Conservation (phyloP, 1,140 invertebrate species). For the Dinoponera quadriceps region DNA sequence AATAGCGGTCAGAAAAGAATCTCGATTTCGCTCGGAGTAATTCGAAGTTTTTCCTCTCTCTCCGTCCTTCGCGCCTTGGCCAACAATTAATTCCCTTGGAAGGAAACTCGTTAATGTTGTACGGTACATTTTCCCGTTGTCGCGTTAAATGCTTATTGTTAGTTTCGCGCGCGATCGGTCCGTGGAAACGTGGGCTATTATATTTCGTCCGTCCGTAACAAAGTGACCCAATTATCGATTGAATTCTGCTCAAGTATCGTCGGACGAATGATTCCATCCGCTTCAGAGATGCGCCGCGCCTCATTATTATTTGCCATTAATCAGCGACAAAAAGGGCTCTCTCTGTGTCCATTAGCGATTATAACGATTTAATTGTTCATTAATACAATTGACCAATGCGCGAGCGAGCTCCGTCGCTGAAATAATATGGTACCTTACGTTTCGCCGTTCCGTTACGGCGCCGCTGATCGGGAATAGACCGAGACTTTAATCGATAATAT, state of each 20-base stretch:
- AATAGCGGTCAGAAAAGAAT: slow-evolving; percentile 25
- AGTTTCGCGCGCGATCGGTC: neutral
- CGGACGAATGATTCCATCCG: neutral
- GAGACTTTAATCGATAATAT: slow-evolving; percentile 24
- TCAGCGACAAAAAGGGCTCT: slow-evolving; percentile 20
- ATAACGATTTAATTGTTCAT: slow-evolving; percentile 44
- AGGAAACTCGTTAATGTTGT: neutral
- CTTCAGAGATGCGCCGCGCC: slow-evolving; percentile 1
- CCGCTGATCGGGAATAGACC: slow-evolving; percentile 21
- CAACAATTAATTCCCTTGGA: slow-evolving; percentile 1
- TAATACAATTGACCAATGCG: slow-evolving; percentile 26
- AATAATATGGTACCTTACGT: slow-evolving; percentile 24
- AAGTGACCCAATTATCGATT: slow-evolving; percentile 26
- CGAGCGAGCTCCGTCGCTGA: neutral
- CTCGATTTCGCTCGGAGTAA: neutral
- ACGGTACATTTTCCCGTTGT: neutral
- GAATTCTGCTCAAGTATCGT: slow-evolving; percentile 9
- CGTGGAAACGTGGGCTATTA: slow-evolving; percentile 1
- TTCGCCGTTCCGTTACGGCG: neutral
- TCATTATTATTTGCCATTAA: slow-evolving; percentile 43
- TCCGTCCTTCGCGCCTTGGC: neutral
- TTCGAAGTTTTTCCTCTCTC: neutral
- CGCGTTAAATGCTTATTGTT: neutral
- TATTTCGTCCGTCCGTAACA: neutral
- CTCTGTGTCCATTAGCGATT: slow-evolving; percentile 16